A percentile compares a stretch with the other conserved stretches of the same genome.
These are phyloP conservation scores for Condylura cristata DNA, from an alignment of 2,113 vertebrate genomes.

Conservation along the genomic window DNA sequence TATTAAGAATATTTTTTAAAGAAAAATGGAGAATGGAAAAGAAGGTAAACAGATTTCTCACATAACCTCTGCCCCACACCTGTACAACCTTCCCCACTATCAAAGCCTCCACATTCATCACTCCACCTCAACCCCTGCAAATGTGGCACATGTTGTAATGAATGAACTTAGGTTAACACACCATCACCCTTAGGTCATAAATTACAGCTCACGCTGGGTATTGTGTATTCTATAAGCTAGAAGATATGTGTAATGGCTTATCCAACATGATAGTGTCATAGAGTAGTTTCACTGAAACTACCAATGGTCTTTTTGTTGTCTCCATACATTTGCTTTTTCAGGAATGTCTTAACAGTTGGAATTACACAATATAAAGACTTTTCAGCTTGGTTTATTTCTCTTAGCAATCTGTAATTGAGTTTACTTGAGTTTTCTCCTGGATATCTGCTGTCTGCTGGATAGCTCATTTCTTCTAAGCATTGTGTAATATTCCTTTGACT, in stretches of 20 bases:
- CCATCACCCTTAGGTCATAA: too few species aligned
- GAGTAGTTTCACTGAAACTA: background rate
- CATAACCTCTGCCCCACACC: too few species aligned
- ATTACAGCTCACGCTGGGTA: background rate
- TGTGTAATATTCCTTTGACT: background rate
- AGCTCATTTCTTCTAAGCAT: background rate
- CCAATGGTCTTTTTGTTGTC: background rate
- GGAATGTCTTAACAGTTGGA: background rate
- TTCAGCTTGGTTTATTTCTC: background rate
- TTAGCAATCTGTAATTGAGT: background rate
- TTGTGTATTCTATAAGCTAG: background rate
- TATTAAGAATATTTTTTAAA: too few species aligned
- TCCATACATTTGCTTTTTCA: background rate
- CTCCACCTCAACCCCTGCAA: background rate
- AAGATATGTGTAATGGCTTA: background rate
- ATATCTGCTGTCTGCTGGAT: too few species aligned
- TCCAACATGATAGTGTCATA: background rate
- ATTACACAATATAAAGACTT: background rate
- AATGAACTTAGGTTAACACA: background rate
- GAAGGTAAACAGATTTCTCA: too few species aligned
- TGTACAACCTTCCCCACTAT: too few species aligned
- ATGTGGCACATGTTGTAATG: background rate
- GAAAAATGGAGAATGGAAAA: too few species aligned
- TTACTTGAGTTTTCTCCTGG: background rate
- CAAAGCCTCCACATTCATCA: too few species aligned